Evolutionary conservation across 2,888 invertebrate genomes (phyloP), one percentile per base, ranked within the genome.

Genomic region (Apotomis turbidana): DNA sequence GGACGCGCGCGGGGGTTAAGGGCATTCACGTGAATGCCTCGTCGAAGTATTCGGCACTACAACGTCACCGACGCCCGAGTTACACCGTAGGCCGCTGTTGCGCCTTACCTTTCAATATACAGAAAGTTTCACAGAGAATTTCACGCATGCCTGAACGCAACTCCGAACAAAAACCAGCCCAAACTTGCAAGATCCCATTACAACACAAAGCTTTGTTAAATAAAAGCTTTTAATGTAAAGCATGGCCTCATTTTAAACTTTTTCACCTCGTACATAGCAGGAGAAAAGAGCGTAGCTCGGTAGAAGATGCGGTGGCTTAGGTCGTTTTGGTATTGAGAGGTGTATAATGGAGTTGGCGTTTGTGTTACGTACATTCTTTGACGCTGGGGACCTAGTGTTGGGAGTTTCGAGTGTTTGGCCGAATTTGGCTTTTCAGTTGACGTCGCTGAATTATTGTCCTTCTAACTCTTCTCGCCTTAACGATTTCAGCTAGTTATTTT

Each of bases 171-270:
- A 12, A 57, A 57, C 5, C 36, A 57, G 36, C 36, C 38, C 57
- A 57, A 57, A 57, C 57, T 57, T 12, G 57, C 57, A 38, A 57
- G 57, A 44, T 60, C 41, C 9, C 44, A 44, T 44, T 41, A 44
- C 44, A 60, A 60, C 13, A 60, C 59, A 44, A 13, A 44, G 44
- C 59, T 41, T 51, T 62, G 27, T 49, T 62, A 51, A 62, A 62
- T 44, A 60, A 44, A 52, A 62, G 36, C 51, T 38, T 62, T 62
- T 51, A 62, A 62, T 62, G 55, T 27, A 44, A 13, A 60, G 12
- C 13, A 9, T 44, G 66, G 46, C 63, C 55, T 55, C 46, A 55
- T 41, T 46, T 66, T 27, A 55, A 66, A 27, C 12, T 61, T 46
- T 15, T 61, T 46, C 36, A 10, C 15, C 27, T 49, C 54, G 49